A percentile compares a stretch with the other conserved stretches of the same genome.
Evolutionary conservation across 2,888 invertebrate species (phyloP).

Genomic region (Parapristionchus giblindavisi): DNA sequence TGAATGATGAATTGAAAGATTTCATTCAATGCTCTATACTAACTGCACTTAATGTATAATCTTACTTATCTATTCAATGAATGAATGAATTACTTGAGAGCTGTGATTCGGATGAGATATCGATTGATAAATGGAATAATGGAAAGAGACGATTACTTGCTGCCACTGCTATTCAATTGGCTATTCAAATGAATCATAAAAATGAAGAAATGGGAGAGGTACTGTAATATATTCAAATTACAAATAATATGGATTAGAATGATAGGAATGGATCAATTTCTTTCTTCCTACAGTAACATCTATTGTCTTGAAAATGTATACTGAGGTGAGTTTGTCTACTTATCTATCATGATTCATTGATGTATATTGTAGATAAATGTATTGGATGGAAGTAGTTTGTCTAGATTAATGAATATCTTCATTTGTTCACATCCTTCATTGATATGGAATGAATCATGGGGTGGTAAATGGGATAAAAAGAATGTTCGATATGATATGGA

Average conservation of each 20-base stretch:
- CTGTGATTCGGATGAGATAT: not conserved
- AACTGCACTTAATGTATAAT: constrained; percentile 19
- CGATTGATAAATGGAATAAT: not conserved
- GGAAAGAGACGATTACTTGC: constrained; percentile 14
- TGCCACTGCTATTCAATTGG: constrained; percentile 21
- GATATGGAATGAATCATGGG: constrained; percentile 4
- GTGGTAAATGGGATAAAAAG: constrained; percentile 9
- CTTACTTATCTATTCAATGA: not conserved
- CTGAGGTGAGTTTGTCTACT: not conserved
- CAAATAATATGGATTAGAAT: not conserved
- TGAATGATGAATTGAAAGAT: not conserved
- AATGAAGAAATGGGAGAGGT: not conserved
- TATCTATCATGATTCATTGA: not conserved
- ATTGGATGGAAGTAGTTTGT: not conserved
- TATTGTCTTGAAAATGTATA: constrained; percentile 12
- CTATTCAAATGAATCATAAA: not conserved
- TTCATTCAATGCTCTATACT: constrained; percentile 12
- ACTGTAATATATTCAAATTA: not conserved
- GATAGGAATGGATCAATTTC: constrained; percentile 33
- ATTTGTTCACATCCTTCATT: not conserved
- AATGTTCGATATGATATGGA: constrained; percentile 12
- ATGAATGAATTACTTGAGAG: constrained; percentile 14
- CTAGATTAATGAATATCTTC: constrained; percentile 13
- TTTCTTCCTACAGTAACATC: constrained; percentile 25
- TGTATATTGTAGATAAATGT: not conserved